Evolutionary conservation across 2,797 vertebrate species (phyloP).

Genomic region (Alcedo quadribrachys): DNA sequence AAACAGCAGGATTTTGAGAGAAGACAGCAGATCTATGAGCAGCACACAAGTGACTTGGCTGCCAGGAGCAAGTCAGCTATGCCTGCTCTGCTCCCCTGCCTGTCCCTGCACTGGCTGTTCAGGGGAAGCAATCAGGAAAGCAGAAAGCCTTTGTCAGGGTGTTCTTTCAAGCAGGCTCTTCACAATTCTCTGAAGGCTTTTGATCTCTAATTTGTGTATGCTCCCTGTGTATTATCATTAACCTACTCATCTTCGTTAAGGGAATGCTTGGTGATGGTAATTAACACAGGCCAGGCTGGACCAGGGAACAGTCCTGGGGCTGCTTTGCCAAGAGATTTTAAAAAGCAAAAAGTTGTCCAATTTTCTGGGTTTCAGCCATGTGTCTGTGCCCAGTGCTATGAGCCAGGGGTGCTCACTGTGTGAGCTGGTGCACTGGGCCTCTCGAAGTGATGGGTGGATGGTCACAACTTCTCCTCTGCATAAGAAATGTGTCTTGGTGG

Average conservation of each 20-base stretch:
- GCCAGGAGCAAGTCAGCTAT: accelerated
- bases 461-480: too few species aligned
- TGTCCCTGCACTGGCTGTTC: neutral
- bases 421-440: too few species aligned
- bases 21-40: neutral
- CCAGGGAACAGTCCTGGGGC: accelerated
- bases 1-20: neutral
- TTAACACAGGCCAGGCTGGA: neutral
- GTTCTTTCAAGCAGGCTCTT: neutral
- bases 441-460: neutral
- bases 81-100: neutral
- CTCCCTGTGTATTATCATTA: neutral
- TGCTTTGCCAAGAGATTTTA: neutral
- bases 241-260: neutral
- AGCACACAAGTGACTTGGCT: neutral
- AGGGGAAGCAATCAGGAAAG: neutral
- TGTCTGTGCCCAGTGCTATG: neutral
- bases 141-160: neutral
- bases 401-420: neutral
- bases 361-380: accelerated
- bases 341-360: neutral
- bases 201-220: neutral
- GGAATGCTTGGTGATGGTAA: neutral
- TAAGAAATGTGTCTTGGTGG: neutral
- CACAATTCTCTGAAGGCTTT: neutral